These are phyloP conservation scores for Temnothorax nylanderi DNA, from an alignment of 1,140 invertebrate genomes.

Conservation along the genomic window DNA sequence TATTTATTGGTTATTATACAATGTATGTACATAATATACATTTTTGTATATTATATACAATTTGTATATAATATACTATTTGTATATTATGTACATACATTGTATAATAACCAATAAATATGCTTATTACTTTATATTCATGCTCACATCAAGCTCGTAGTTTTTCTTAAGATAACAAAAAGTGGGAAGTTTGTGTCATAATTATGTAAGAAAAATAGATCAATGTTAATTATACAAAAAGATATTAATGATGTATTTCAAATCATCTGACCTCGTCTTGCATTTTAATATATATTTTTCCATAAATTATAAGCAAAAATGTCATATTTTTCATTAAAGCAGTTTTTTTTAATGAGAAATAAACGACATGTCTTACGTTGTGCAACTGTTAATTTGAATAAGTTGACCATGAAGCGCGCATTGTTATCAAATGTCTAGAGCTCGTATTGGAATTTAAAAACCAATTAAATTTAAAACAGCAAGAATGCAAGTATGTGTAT, in stretches of 20 bases:
- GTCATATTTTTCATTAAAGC: not conserved
- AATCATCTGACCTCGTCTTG: not conserved
- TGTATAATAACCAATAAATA: not conserved
- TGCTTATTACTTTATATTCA: not conserved
- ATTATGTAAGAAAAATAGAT: not conserved
- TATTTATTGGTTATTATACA: not conserved
- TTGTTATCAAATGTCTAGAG: not conserved
- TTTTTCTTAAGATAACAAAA: not conserved
- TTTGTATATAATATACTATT: no score
- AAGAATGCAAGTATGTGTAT: not conserved
- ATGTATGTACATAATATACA: not conserved
- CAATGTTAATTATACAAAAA: not conserved
- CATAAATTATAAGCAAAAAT: not conserved
- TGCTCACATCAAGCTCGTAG: not conserved
- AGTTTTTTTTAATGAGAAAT: not conserved
- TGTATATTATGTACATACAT: not conserved
- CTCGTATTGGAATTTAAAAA: conserved; percentile 2
- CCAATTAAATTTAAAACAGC: not conserved
- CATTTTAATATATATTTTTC: not conserved
- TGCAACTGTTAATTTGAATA: not conserved
- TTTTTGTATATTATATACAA: no score
- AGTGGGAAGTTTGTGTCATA: not conserved
- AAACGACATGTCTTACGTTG: not conserved
- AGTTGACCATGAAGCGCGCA: not conserved
- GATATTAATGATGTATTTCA: not conserved